Base-by-base conservation (phyloP, 2,888 invertebrate species). In the Anoplius nigerrimus region DNA sequence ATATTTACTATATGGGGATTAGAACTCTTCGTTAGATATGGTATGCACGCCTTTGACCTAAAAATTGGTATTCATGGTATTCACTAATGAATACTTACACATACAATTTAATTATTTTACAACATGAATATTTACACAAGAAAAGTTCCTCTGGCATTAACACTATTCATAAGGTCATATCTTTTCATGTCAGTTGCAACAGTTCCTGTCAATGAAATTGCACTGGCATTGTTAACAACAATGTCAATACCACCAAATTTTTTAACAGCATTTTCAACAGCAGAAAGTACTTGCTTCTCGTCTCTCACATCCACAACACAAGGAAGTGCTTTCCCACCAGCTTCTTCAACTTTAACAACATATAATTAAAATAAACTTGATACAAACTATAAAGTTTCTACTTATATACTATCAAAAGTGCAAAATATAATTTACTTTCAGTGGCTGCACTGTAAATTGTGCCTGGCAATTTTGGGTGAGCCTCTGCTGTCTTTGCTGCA, bases 181-280 rank as follows among this genome's bases (percentile, higher is more conserved):
- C 93, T 92, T 90, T 99, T 99, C 98, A 99, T 98, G 46, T 96
- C 94, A 0, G 98, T 98, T 6, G 93, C 90, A 1, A 92, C 90
- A 0, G 98, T 98, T 57, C 92, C 93, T 0, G 97, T 94, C 61
- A 97, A 90, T 0, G 93, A 93, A 82, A 99, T 99, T 13, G 98
- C 98, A 72, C 97, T 97, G 0, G 99, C 99, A 91, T 99, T 99
- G 90, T 99, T 99, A 18, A 99, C 91, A 20, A 97, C 89, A 76
- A 99, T 95, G 87, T 99, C 99, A 81, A 99, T 98, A 13, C 98
- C 98, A 42, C 98, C 98, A 90, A 99, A 99, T 90, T 93, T 93
- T 67, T 93, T 91, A 0, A 96, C 93, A 22, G 96, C 94, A 76
- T 91, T 91, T 83, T 95, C 92, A 16, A 96, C 92, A 2, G 95